Conservation (phyloP, 2,113 vertebrate species). For the Gorsachius goisagi region DNA sequence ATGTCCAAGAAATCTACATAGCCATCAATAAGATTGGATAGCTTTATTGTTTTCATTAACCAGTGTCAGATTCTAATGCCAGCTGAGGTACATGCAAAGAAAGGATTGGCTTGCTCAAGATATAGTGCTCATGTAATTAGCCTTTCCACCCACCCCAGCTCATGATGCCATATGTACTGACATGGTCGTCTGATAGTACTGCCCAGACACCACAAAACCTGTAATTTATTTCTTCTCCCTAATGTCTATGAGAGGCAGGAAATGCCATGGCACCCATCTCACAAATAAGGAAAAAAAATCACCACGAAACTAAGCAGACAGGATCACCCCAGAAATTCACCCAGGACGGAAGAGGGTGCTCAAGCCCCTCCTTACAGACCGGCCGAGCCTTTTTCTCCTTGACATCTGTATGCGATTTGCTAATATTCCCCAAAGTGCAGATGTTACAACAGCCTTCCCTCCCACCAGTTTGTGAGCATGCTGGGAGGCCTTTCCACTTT, state of each 20-base stretch:
- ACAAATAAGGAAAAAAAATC: neutral
- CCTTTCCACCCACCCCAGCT: constrained; percentile 16
- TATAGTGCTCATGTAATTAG: constrained; percentile 28
- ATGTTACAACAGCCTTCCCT: constrained; percentile 10
- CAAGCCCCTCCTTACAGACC: neutral
- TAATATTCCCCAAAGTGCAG: constrained; percentile 22
- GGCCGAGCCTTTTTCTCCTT: neutral
- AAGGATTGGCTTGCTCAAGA: neutral
- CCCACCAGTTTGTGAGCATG: neutral
- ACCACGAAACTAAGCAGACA: neutral
- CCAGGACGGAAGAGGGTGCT: neutral
- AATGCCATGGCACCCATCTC: neutral
- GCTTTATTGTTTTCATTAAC: constrained; percentile 48
- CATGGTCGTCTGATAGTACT: neutral
- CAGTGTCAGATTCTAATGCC: constrained; percentile 36
- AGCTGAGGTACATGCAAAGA: neutral
- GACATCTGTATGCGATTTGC: constrained; percentile 10
- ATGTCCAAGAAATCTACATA: neutral
- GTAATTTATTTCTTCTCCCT: neutral
- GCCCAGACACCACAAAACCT: neutral
- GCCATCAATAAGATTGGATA: constrained; percentile 30
- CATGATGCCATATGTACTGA: neutral
- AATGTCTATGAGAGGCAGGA: neutral
- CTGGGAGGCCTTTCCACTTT: constrained; percentile 29
- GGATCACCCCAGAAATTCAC: neutral